Conservation (phyloP, 2,888 invertebrate species). For the Anorthoa munda region DNA sequence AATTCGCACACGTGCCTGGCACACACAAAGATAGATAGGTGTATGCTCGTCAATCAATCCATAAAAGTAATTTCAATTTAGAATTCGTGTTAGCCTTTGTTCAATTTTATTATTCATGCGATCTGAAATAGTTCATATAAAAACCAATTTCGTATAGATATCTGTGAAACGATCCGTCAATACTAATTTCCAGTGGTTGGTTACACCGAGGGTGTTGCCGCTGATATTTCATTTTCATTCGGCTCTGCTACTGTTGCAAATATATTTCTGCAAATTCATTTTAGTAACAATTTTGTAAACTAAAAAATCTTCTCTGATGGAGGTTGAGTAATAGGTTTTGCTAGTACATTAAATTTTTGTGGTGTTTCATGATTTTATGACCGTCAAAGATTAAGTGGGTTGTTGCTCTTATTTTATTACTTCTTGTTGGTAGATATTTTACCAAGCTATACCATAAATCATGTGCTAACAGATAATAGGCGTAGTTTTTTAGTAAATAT, state of each 20-base stretch:
- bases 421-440: slow-evolving; percentile 38
- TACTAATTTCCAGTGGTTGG: slow-evolving; percentile 64
- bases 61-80: slow-evolving; percentile 52
- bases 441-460: slow-evolving; percentile 36
- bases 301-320: slow-evolving; percentile 65
- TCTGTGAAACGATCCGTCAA: slow-evolving; percentile 65
- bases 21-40: background rate
- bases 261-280: slow-evolving; percentile 62
- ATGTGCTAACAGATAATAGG: slow-evolving; percentile 34
- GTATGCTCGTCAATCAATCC: slow-evolving; percentile 32
- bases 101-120: slow-evolving; percentile 30
- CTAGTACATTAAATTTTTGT: slow-evolving; percentile 36
- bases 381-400: slow-evolving; percentile 52
- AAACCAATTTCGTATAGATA: slow-evolving; percentile 68
- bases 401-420: slow-evolving; percentile 53
- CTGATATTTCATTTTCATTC: slow-evolving; percentile 73
- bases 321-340: slow-evolving; percentile 60
- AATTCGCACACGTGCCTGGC: background rate
- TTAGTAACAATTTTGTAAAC: slow-evolving; percentile 66
- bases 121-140: slow-evolving; percentile 53
- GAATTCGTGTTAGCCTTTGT: slow-evolving; percentile 45
- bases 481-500: slow-evolving; percentile 24
- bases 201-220: slow-evolving; percentile 57
- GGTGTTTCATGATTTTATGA: slow-evolving; percentile 42
- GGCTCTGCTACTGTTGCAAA: slow-evolving; percentile 60